Conservation (phyloP, 2,888 invertebrate species). For the Tryphoninae sp. region DNA sequence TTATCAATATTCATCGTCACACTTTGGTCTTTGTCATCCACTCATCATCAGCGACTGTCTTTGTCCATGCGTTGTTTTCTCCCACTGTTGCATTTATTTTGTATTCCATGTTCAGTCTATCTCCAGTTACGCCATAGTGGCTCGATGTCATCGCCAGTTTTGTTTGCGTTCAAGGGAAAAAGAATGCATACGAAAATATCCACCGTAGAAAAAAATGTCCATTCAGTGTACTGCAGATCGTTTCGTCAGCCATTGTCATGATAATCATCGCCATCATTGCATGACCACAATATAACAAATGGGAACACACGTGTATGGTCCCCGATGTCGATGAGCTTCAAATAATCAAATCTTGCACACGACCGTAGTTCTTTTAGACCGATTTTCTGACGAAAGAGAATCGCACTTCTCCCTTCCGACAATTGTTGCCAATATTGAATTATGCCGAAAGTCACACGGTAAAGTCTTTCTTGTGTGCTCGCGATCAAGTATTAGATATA, state of each 20-base stretch:
- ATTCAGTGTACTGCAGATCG: neutral
- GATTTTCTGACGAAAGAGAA: conserved; percentile 41
- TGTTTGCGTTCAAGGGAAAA: neutral
- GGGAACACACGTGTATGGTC: neutral
- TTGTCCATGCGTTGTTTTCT: neutral
- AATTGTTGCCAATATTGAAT: conserved; percentile 59
- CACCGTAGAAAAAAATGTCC: conserved; percentile 42
- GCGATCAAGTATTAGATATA: conserved; percentile 44
- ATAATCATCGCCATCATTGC: neutral
- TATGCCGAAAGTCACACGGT: conserved; percentile 62
- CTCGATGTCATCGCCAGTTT: neutral
- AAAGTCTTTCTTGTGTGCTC: conserved; percentile 48
- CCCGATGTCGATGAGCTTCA: conserved; percentile 1
- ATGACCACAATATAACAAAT: conserved; percentile 16
- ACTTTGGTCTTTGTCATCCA: neutral
- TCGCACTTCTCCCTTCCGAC: conserved; percentile 50
- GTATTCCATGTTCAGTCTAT: neutral
- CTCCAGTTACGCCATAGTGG: neutral
- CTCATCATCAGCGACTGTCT: neutral
- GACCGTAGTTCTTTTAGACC: conserved; percentile 6
- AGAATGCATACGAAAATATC: conserved; percentile 16
- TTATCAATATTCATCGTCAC: neutral
- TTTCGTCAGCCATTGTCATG: neutral
- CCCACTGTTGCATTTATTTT: neutral
- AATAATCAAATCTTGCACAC: conserved; percentile 23